Evolutionary conservation across 2,113 vertebrate species (phyloP).

Genomic region (Halcyon senegalensis): DNA sequence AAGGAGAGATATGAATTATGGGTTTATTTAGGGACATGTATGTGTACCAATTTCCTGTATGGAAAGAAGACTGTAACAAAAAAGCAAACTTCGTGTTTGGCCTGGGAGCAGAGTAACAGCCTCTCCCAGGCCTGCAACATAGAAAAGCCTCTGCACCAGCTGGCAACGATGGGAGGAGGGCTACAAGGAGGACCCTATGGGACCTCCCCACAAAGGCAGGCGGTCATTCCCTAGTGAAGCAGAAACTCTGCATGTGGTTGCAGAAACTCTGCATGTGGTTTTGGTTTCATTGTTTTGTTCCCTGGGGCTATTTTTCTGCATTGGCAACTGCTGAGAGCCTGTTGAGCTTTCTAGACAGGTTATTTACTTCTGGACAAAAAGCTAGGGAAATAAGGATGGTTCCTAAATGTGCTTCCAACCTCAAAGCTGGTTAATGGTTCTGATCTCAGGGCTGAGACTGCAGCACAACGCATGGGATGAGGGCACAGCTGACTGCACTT

Average conservation of each 20-base stretch:
- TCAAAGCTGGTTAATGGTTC: background rate
- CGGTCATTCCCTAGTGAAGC: background rate
- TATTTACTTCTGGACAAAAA: background rate
- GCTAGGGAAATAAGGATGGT: background rate
- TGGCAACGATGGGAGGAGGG: background rate
- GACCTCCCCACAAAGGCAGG: background rate
- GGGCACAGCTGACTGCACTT: background rate
- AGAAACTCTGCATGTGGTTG: background rate
- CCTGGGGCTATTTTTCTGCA: background rate
- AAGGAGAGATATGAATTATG: background rate
- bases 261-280: background rate
- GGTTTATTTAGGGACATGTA: background rate
- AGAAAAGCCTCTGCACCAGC: background rate
- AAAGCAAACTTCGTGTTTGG: background rate
- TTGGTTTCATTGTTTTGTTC: background rate
- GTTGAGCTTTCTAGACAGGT: background rate
- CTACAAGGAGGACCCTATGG: background rate
- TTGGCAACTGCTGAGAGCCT: background rate
- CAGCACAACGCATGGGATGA: fast-evolving
- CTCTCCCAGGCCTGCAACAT: fast-evolving
- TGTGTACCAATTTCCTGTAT: background rate
- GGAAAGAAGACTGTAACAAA: background rate
- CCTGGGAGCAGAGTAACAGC: background rate
- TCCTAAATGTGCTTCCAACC: background rate
- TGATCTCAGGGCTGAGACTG: background rate